phyloP scores from a whole-genome alignment of 2,888 invertebrate genomes.

The Lucinisca nassula region DNA sequence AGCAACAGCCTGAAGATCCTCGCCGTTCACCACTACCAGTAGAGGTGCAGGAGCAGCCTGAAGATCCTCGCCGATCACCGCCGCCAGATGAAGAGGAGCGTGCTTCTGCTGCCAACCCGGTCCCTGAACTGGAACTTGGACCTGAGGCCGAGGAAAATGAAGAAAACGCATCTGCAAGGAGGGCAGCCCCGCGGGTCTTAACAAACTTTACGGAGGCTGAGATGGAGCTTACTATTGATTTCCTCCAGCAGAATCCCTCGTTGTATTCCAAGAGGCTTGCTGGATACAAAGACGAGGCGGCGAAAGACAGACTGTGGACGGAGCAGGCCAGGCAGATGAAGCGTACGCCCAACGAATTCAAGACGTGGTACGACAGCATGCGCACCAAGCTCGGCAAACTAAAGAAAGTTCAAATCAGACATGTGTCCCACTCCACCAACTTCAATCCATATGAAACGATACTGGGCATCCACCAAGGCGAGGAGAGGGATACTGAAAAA shows the following conservation, averaged over 20 bases:
- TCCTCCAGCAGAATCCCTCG: constrained; percentile 20
- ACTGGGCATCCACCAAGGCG: too few species aligned
- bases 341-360: constrained; percentile 2
- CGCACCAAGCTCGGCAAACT: constrained; percentile 26
- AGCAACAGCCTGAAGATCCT: too few species aligned
- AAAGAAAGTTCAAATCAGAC: constrained; percentile 17
- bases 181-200: constrained; percentile 1
- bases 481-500: too few species aligned
- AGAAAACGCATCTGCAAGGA: background rate
- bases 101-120: constrained; percentile 7
- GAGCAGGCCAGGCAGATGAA: constrained; percentile 16
- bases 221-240: constrained; percentile 26
- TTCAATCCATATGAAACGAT: too few species aligned
- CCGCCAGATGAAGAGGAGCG: constrained; percentile 26
- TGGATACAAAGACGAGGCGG: constrained; percentile 35
- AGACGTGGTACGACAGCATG: constrained; percentile 25
- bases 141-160: background rate
- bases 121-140: background rate
- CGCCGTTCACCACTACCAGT: background rate
- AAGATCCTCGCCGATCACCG: background rate
- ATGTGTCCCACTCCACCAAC: too few species aligned
- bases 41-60: background rate
- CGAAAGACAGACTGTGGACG: constrained; percentile 30
- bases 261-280: constrained; percentile 39
- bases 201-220: constrained; percentile 14